A percentile compares a stretch with the other conserved stretches of the same genome.
These are phyloP conservation scores for Malacoctenus gilli DNA, from an alignment of 2,797 vertebrate genomes.

Conservation along the genomic window DNA sequence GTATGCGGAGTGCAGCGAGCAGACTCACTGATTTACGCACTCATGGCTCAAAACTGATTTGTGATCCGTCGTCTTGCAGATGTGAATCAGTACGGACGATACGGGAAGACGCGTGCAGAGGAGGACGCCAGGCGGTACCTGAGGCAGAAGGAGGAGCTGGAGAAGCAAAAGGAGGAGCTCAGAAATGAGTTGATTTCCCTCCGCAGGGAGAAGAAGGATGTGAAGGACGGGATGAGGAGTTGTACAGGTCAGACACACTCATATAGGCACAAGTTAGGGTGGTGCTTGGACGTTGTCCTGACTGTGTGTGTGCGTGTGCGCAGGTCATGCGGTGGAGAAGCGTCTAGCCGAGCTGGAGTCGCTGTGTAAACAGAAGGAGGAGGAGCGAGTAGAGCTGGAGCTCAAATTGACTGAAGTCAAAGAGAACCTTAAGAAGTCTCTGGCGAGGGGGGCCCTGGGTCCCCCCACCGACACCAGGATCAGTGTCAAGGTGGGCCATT, in stretches of 20 bases:
- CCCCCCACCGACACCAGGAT: conserved; percentile 81
- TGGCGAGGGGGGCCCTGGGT: conserved; percentile 90
- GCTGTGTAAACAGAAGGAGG: conserved; percentile 89
- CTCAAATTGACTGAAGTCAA: conserved; percentile 91
- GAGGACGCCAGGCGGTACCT: conserved; percentile 92
- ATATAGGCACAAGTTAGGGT: not conserved
- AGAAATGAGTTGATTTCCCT: conserved; percentile 83
- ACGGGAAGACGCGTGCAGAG: conserved; percentile 95
- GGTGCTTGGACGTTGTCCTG: not conserved
- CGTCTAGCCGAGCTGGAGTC: conserved; percentile 85
- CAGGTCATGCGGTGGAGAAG: conserved; percentile 81
- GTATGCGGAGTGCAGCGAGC: not conserved
- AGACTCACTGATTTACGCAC: no score
- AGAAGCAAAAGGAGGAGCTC: conserved; percentile 90
- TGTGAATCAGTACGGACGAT: conserved; percentile 90
- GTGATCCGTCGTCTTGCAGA: conserved; percentile 67
- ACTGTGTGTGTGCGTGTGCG: not conserved
- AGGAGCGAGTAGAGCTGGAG: conserved; percentile 90
- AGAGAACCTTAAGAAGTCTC: conserved; percentile 92
- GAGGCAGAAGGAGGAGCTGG: conserved; percentile 90
- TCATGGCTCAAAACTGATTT: no score
- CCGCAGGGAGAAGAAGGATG: conserved; percentile 87
- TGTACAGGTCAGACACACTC: conserved; percentile 78
- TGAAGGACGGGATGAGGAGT: conserved; percentile 86
- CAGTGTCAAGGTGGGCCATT: conserved; percentile 74